phyloP scores from a whole-genome alignment of 1,140 invertebrate genomes.

The Palaemon carinicauda region DNA sequence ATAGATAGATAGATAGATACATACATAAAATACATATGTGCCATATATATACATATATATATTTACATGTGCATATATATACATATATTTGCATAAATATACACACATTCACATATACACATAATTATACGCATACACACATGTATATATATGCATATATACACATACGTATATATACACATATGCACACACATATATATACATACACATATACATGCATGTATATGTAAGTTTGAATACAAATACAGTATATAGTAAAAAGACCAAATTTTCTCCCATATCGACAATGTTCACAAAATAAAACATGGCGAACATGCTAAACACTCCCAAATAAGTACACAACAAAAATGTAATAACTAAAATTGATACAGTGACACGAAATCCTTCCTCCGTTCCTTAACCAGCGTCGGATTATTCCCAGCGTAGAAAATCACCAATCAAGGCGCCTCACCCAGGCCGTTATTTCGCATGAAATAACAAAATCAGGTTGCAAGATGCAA shows the following conservation, averaged over 20 bases:
- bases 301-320: no score
- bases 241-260: no score
- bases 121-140: background rate
- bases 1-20: background rate
- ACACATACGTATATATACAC: background rate
- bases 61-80: background rate
- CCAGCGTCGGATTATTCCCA: no score
- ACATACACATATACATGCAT: background rate
- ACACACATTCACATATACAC: background rate
- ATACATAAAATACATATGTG: background rate
- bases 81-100: background rate
- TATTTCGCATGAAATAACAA: no score
- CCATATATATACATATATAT: background rate
- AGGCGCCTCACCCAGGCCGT: no score
- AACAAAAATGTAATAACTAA: no score
- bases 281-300: background rate
- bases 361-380: no score
- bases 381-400: no score
- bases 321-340: no score
- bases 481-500: no score
- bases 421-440: no score
- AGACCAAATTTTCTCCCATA: no score
- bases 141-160: background rate
- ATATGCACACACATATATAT: background rate
- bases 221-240: background rate